These are phyloP conservation scores for Callipepla californica DNA, from an alignment of 2,113 vertebrate species.

Conservation along the genomic window DNA sequence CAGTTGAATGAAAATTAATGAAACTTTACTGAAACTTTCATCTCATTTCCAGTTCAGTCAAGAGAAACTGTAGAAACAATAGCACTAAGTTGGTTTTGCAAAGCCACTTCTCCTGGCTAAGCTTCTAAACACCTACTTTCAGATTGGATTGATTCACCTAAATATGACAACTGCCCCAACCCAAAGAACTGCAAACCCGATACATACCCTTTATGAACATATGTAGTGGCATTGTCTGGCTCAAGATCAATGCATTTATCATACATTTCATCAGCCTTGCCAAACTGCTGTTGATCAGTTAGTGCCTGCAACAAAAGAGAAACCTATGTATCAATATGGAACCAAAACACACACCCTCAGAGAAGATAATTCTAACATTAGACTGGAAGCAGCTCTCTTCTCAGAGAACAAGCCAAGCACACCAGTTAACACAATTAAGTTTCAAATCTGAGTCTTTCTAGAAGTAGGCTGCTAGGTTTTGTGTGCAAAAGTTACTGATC, in stretches of 20 bases:
- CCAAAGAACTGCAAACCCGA: not conserved
- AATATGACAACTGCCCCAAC: not conserved
- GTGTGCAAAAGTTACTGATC: not conserved
- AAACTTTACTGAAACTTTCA: not conserved
- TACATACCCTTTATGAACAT: constrained; percentile 98
- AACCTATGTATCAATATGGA: not conserved
- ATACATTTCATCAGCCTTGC: constrained; percentile 99
- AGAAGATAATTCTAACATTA: not conserved
- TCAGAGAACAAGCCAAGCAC: not conserved
- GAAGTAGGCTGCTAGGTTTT: not conserved
- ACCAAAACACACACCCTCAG: not conserved
- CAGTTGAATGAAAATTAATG: not conserved
- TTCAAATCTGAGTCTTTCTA: not conserved
- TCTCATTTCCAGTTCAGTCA: not conserved
- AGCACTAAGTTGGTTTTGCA: not conserved
- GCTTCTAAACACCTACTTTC: not conserved
- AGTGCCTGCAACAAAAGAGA: constrained; percentile 85
- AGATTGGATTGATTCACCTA: not conserved
- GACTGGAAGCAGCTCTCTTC: not conserved
- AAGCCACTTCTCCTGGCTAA: not conserved
- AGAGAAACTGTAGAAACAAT: not conserved
- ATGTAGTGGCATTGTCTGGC: constrained; percentile 97
- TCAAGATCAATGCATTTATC: constrained; percentile 98
- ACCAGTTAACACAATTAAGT: not conserved
- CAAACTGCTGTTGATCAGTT: constrained; percentile 99